Evolutionary conservation across 2,797 vertebrate species (phyloP).

Genomic region (Gymnocypris eckloni): DNA sequence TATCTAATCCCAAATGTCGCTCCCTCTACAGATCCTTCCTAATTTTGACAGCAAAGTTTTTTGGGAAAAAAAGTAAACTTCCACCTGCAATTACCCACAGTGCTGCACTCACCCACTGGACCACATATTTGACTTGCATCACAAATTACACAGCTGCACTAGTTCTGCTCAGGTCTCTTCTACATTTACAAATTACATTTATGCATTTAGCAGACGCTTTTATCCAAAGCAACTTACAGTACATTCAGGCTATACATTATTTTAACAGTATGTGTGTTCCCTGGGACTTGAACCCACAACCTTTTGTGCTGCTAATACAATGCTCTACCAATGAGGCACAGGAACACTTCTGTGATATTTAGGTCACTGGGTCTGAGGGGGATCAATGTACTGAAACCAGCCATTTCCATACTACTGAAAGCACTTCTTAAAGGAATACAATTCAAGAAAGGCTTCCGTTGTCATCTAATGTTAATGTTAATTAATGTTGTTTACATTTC

Average conservation of each 20-base stretch:
- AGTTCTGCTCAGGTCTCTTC: background rate
- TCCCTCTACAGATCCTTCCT: background rate
- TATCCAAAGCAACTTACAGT: too few relatives aligned
- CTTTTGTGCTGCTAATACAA: too few relatives aligned
- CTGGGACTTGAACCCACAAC: too few relatives aligned
- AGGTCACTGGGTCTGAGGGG: background rate
- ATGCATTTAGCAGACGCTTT: too few relatives aligned
- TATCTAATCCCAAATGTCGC: background rate
- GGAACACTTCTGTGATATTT: background rate
- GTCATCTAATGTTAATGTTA: too few relatives aligned
- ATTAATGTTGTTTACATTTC: background rate
- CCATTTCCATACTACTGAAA: background rate
- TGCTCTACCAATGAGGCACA: too few relatives aligned
- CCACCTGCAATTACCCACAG: background rate
- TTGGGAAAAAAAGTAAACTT: background rate
- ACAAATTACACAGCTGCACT: background rate
- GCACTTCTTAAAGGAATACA: background rate
- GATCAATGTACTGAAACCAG: constrained; percentile 7
- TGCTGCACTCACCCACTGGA: background rate
- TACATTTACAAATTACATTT: too few relatives aligned
- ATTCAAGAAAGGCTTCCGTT: background rate
- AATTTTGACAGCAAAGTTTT: background rate
- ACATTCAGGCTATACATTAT: too few relatives aligned
- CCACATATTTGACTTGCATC: background rate
- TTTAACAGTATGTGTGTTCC: too few relatives aligned